phyloP scores from a whole-genome alignment of 1,140 invertebrate species.

The Sarcophaga bullata region DNA sequence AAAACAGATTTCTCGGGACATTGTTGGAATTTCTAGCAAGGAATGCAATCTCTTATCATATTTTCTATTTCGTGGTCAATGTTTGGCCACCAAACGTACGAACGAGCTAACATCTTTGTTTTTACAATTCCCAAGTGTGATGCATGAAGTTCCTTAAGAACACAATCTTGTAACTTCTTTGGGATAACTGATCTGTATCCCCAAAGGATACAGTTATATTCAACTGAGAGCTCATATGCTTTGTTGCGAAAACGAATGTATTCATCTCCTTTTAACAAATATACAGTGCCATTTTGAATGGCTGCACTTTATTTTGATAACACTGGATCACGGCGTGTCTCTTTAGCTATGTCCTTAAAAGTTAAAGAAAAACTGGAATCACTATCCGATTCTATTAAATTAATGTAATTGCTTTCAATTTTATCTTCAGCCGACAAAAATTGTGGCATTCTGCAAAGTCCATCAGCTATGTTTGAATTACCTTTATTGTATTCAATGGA shows the following conservation, averaged over 20 bases:
- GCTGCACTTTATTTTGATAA: not conserved
- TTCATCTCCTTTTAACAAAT: not conserved
- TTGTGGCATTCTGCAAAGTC: not conserved
- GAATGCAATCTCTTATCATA: not conserved
- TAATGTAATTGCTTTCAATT: not conserved
- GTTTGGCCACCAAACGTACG: constrained; percentile 32
- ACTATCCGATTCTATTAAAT: not conserved
- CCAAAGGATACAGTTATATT: constrained; percentile 5
- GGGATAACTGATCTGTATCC: not conserved
- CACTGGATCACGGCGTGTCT: not conserved
- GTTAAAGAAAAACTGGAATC: not conserved
- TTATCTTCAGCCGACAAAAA: not conserved
- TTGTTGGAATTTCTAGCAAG: not conserved
- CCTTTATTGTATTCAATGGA: no score
- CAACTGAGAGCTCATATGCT: not conserved
- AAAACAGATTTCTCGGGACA: not conserved
- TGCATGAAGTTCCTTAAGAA: not conserved
- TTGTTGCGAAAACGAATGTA: not conserved
- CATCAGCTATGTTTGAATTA: not conserved
- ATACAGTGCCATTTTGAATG: not conserved
- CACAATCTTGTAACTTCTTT: not conserved
- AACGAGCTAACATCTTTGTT: not conserved
- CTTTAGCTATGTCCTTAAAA: not conserved
- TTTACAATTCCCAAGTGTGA: constrained; percentile 27
- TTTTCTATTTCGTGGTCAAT: constrained; percentile 24